Conservation (phyloP, 2,797 vertebrate species). For the Xiphorhynchus erythropygius region DNA sequence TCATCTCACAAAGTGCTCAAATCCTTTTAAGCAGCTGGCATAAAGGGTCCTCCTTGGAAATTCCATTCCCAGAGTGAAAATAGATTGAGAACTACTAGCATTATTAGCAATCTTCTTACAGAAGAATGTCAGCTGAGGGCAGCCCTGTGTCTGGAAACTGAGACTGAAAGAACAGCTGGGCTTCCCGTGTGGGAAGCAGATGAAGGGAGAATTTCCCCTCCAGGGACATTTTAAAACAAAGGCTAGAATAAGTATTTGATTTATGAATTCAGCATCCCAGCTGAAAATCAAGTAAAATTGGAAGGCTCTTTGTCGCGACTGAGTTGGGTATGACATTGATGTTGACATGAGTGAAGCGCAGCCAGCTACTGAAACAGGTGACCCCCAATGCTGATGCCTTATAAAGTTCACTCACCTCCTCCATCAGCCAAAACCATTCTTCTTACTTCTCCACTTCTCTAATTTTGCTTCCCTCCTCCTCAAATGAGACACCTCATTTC, state of each 20-base stretch:
- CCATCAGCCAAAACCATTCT: not conserved
- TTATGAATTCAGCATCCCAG: not conserved
- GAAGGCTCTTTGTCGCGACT: not conserved
- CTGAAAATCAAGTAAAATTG: constrained; percentile 11
- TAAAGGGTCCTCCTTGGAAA: not conserved
- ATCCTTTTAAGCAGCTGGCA: not conserved
- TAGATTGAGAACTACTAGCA: not conserved
- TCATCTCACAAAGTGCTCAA: not conserved
- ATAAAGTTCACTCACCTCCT: not conserved
- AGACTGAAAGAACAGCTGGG: constrained; percentile 23
- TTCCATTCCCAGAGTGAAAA: not conserved
- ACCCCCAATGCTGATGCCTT: accelerated
- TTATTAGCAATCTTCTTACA: not conserved
- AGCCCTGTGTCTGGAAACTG: not conserved
- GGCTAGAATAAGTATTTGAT: not conserved
- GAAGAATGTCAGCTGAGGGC: not conserved
- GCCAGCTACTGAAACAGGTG: not conserved
- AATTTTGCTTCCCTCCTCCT: not conserved
- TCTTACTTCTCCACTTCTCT: not conserved
- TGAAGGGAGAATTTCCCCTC: not conserved
- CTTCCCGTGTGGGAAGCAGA: not conserved
- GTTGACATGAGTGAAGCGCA: not conserved
- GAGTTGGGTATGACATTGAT: not conserved
- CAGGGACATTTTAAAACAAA: not conserved
- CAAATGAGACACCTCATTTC: not conserved